Evolutionary conservation across 1,140 invertebrate species (phyloP).

Genomic region (Papilio polyxenes): DNA sequence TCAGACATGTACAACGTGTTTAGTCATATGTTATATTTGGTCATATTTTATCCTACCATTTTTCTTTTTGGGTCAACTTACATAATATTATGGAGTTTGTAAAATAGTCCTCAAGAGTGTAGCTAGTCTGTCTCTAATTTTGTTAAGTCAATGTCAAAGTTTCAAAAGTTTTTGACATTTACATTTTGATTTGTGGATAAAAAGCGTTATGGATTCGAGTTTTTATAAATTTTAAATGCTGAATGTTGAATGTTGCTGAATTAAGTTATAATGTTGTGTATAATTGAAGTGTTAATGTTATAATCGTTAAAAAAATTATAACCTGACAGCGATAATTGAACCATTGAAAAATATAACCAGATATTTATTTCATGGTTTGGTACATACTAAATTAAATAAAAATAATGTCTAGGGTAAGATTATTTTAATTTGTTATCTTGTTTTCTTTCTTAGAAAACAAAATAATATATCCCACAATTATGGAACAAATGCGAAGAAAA

Average conservation of each 20-base stretch:
- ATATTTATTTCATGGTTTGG: conserved; percentile 20
- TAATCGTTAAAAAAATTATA: conserved; percentile 37
- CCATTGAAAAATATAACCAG: background rate
- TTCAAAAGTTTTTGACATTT: too few relatives aligned
- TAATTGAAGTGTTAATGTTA: conserved; percentile 31
- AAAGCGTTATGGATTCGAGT: background rate
- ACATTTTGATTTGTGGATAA: background rate
- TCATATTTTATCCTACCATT: too few relatives aligned
- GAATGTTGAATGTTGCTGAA: background rate
- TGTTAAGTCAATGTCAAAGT: background rate
- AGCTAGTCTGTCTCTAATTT: background rate
- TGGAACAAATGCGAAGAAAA: background rate
- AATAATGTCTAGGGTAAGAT: conserved; percentile 45
- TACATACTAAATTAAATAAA: conserved; percentile 9
- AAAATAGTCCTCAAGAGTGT: background rate
- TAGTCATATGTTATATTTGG: too few relatives aligned
- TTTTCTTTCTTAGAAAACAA: background rate
- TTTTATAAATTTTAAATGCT: background rate
- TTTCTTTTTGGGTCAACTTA: too few relatives aligned
- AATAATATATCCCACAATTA: background rate
- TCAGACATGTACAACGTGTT: too few relatives aligned
- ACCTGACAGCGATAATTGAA: background rate
- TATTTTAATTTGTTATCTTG: background rate
- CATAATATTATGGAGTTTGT: too few relatives aligned
- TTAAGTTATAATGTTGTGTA: background rate